Evolutionary conservation across 2,797 vertebrate species (phyloP), one percentile per base, ranked within the genome.

Genomic region (Tenualosa ilisha): DNA sequence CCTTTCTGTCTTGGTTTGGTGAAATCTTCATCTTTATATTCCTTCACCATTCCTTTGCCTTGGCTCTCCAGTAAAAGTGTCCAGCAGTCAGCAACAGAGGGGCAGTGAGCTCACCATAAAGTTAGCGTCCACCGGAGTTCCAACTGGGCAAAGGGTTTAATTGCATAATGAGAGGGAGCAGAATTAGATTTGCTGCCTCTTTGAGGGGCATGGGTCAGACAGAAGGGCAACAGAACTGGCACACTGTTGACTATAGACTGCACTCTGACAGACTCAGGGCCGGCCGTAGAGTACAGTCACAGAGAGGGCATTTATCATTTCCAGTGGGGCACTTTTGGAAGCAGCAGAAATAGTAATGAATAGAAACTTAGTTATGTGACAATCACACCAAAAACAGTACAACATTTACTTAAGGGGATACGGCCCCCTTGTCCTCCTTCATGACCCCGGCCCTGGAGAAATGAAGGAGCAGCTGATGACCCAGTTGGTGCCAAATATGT

Each of bases 111-210:
- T 79, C 12, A 24, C 59, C 3, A 0, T 31, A 12, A 31, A 17
- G 8, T 43, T 22, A 40, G 37, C 37, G 46, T 46, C 13, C 17
- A 75, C 43, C 40, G 22, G 37, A 79, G 7, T 46, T 22, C 20
- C 72, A 43, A 8, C 17, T 43, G 72, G 20, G 72, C 40, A 79
- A 43, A 79, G 17, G 6, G 72, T 4, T 79, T 79, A 79, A 79
- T 79, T 6, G 20, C 72, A 46, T 79, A 46, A 79, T 17, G 37
- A 43, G 43, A 79, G 20, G 72, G 72, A 13, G 17, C 72, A 22
- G 72, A 79, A 79, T 79, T 46, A 46, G 72, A 79, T 79, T 79
- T 79, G 72, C 72, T 22, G 72, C 15, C 72, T 46, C 72, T 20
- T 17, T 40, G 20, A 79, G 72, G 72, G 72, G 37, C 20, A 40